Evolutionary conservation across 2,113 vertebrate genomes (phyloP).

Genomic region (Brachirus orientalis): DNA sequence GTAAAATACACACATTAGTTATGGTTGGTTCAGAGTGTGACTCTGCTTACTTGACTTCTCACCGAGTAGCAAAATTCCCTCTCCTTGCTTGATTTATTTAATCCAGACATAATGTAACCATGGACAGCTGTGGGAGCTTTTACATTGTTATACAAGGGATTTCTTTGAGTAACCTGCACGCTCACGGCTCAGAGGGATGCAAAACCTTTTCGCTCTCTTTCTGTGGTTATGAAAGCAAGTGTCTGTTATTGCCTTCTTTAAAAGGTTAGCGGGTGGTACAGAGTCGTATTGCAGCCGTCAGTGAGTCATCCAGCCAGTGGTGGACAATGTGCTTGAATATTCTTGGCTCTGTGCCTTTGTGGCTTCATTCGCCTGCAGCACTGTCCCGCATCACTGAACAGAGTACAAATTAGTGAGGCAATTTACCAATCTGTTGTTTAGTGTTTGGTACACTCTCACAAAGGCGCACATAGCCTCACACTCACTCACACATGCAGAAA

Average conservation of each 20-base stretch:
- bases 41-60: constrained; percentile 7
- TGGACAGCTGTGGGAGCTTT: constrained; percentile 52
- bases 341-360: constrained; percentile 16
- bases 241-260: constrained; percentile 17
- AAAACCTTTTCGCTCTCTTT: constrained; percentile 57
- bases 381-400: constrained; percentile 32
- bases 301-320: constrained; percentile 56
- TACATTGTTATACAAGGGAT: constrained; percentile 33
- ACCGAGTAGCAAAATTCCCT: constrained; percentile 10
- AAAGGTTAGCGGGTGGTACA: constrained; percentile 44
- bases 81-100: constrained; percentile 22
- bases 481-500: background rate
- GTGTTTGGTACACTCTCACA: constrained; percentile 42
- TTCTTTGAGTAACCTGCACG: constrained; percentile 56
- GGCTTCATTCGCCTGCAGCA: constrained; percentile 34
- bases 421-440: constrained; percentile 58
- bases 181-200: constrained; percentile 66
- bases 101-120: constrained; percentile 28
- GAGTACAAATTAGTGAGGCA: constrained; percentile 35
- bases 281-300: constrained; percentile 28
- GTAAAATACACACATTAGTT: no score
- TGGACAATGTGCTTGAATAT: constrained; percentile 24
- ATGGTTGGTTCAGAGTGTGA: no score
- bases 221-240: constrained; percentile 59
- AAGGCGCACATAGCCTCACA: constrained; percentile 26